phyloP scores from a whole-genome alignment of 2,888 invertebrate genomes.

The Tholera decimalis region DNA sequence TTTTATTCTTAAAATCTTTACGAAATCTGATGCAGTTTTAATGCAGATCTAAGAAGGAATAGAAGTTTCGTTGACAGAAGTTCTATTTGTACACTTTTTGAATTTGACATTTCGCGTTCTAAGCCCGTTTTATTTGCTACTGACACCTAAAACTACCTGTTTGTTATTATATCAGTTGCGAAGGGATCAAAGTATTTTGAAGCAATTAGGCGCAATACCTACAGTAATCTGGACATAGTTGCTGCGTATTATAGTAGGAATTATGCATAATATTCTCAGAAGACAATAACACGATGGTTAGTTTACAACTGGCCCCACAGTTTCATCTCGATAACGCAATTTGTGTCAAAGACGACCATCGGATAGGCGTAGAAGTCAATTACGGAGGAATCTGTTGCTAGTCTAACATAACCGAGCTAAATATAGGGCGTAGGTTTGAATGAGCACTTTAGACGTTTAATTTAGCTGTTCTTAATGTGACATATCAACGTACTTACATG shows the following conservation, averaged over 20 bases:
- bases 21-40: slow-evolving; percentile 22
- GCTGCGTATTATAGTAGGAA: slow-evolving; percentile 37
- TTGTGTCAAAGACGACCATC: slow-evolving; percentile 71
- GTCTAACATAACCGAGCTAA: slow-evolving; percentile 4
- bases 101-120: neutral
- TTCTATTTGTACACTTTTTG: neutral
- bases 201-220: neutral
- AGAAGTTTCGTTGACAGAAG: too few species aligned
- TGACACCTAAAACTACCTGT: neutral
- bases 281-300: slow-evolving; percentile 71
- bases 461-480: neutral
- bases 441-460: slow-evolving; percentile 1
- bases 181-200: neutral
- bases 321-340: slow-evolving; percentile 76
- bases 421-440: slow-evolving; percentile 9
- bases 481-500: neutral
- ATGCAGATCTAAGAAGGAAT: neutral
- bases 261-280: slow-evolving; percentile 60
- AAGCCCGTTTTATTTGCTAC: neutral
- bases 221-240: slow-evolving; percentile 19
- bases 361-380: slow-evolving; percentile 69
- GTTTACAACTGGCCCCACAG: slow-evolving; percentile 68
- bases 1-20: slow-evolving; percentile 4
- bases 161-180: neutral
- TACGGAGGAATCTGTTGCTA: slow-evolving; percentile 56